Percentiles rank a stretch among this genome's conserved stretches.
Conservation (phyloP, 2,797 vertebrate genomes). For the Sebastes hubbsi region DNA sequence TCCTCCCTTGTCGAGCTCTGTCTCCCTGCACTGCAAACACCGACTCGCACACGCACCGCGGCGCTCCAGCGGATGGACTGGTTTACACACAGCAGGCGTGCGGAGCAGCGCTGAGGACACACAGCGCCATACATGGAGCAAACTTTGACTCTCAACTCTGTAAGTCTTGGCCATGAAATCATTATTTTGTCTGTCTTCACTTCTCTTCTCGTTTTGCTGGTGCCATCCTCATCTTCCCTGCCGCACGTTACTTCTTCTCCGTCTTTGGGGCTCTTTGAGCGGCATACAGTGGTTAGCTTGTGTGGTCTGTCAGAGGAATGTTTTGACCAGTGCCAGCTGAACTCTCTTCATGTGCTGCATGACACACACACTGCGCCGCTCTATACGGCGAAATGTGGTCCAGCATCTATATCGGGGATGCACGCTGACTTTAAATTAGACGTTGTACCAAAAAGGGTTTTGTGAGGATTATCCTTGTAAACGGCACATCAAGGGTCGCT, state of each 20-base stretch:
- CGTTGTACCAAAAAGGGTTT: conserved; percentile 30
- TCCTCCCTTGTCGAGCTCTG: conserved; percentile 48
- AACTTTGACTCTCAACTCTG: conserved; percentile 83
- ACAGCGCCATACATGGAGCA: conserved; percentile 82
- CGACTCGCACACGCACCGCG: conserved; percentile 39
- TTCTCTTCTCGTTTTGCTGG: conserved; percentile 11
- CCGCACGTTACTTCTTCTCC: conserved; percentile 42
- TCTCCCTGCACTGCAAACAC: conserved; percentile 59
- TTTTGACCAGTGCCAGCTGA: conserved; percentile 71
- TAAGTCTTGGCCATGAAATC: conserved; percentile 71
- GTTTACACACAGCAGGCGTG: conserved; percentile 71
- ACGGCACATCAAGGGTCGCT: conserved; percentile 6
- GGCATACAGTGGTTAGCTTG: conserved; percentile 69
- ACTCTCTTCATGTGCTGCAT: conserved; percentile 54
- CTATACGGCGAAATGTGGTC: conserved; percentile 39
- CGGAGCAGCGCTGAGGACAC: conserved; percentile 77
- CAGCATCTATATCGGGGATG: conserved; percentile 43
- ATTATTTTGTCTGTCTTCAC: conserved; percentile 12
- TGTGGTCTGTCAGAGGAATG: conserved; percentile 78
- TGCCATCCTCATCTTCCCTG: conserved; percentile 40
- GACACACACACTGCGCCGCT: conserved; percentile 61
- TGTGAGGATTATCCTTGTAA: conserved; percentile 43
- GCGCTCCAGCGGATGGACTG: conserved; percentile 76
- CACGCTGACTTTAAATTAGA: conserved; percentile 60
- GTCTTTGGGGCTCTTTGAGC: conserved; percentile 66